Evolutionary conservation across 2,888 invertebrate genomes (phyloP).

Genomic region (Latrodectus elegans): DNA sequence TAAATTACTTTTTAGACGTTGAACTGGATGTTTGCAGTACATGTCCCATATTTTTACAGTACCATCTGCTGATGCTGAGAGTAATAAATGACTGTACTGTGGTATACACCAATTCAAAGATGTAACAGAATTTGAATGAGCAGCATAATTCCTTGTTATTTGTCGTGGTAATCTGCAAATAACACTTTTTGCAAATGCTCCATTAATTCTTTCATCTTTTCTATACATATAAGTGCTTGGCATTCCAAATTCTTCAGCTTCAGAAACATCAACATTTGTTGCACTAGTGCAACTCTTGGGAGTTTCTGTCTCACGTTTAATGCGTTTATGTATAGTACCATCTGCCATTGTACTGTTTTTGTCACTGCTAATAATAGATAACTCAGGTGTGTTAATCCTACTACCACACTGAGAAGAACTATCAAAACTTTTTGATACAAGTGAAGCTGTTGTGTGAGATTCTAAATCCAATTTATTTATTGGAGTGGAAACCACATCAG

Average conservation of each 20-base stretch:
- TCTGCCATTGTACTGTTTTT: not conserved
- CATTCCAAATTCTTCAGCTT: not conserved
- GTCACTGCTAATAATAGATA: too few relatives aligned
- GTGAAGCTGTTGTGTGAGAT: not conserved
- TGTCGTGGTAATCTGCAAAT: slow-evolving; percentile 22
- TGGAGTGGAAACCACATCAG: not conserved
- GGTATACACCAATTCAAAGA: slow-evolving; percentile 44
- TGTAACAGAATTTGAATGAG: slow-evolving; percentile 29
- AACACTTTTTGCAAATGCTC: not conserved
- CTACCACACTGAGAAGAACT: not conserved
- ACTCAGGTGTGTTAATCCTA: too few relatives aligned
- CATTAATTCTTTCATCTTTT: slow-evolving; percentile 21
- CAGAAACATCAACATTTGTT: not conserved
- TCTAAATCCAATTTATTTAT: not conserved
- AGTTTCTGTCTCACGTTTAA: not conserved
- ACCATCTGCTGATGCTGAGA: slow-evolving; percentile 74
- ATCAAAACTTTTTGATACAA: not conserved
- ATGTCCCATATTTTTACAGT: slow-evolving; percentile 74
- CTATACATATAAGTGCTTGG: slow-evolving; percentile 14
- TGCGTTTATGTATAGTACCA: not conserved
- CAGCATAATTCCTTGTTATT: slow-evolving; percentile 1
- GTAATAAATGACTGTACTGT: slow-evolving; percentile 73
- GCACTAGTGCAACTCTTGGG: not conserved
- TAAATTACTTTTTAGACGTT: slow-evolving; percentile 8
- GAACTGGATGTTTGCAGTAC: slow-evolving; percentile 11